Conservation (phyloP, 2,888 invertebrate genomes). For the Phaedon cochleariae region DNA sequence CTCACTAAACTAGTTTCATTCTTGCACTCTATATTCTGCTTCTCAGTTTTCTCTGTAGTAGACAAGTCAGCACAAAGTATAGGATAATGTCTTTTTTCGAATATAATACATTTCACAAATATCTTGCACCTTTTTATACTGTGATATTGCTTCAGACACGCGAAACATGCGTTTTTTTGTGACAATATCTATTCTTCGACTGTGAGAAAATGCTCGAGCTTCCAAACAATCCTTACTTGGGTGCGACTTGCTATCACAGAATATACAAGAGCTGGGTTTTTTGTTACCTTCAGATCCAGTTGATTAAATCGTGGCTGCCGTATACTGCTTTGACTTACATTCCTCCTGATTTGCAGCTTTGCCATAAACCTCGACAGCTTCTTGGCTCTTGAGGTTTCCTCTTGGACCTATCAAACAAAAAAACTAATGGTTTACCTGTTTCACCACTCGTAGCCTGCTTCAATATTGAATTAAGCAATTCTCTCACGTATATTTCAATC, state of each 20-base stretch:
- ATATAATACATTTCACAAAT: conserved; percentile 6
- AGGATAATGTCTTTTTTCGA: neutral
- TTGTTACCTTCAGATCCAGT: neutral
- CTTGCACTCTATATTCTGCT: neutral
- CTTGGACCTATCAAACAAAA: neutral
- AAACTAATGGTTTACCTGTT: conserved; percentile 5
- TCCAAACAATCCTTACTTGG: neutral
- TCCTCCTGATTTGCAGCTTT: neutral
- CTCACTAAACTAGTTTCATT: neutral
- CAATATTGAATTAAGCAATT: conserved; percentile 18
- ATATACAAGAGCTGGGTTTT: neutral
- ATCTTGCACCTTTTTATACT: neutral
- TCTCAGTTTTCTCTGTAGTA: neutral
- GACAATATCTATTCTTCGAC: neutral
- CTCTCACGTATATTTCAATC: conserved; percentile 21
- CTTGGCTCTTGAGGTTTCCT: too few relatives aligned
- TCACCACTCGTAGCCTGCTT: conserved; percentile 5
- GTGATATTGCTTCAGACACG: neutral
- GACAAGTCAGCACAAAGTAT: neutral
- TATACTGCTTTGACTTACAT: neutral
- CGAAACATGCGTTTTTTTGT: neutral
- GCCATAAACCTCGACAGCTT: too few relatives aligned
- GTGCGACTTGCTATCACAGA: neutral
- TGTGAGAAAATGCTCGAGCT: neutral
- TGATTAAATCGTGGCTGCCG: neutral